Evolutionary conservation across 2,888 invertebrate genomes (phyloP).

Genomic region (Agonopterix arenella): DNA sequence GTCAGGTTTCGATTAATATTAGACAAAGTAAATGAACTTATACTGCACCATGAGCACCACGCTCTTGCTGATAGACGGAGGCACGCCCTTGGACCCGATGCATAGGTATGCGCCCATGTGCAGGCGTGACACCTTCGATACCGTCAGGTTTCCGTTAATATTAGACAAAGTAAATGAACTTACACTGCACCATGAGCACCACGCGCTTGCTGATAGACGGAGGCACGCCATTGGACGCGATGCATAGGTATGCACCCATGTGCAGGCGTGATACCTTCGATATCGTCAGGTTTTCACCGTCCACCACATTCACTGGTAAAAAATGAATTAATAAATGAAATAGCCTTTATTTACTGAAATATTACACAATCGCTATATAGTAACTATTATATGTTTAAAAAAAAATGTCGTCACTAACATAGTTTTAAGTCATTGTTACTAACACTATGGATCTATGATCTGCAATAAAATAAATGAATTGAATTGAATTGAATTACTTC

Average conservation of each 20-base stretch:
- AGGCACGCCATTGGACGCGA: constrained; percentile 68
- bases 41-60: constrained; percentile 85
- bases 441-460: no score
- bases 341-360: no score
- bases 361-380: no score
- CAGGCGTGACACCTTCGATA: constrained; percentile 91
- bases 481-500: no score
- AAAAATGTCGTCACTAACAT: no score
- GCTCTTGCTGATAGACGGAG: constrained; percentile 83
- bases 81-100: no score
- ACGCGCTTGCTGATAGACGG: constrained; percentile 93
- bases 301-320: constrained; percentile 87
- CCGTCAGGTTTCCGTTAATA: constrained; percentile 78
- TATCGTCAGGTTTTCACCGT: constrained; percentile 91
- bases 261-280: constrained; percentile 93
- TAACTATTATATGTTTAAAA: no score
- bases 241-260: constrained; percentile 95
- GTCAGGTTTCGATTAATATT: constrained; percentile 74
- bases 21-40: constrained; percentile 26
- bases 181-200: constrained; percentile 89
- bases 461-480: no score
- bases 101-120: constrained; percentile 78
- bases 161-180: constrained; percentile 49
- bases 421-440: no score
- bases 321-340: no score